These are phyloP conservation scores for Pseudomyrmex flavicornis DNA, from an alignment of 1,140 invertebrate genomes.

Conservation along the genomic window DNA sequence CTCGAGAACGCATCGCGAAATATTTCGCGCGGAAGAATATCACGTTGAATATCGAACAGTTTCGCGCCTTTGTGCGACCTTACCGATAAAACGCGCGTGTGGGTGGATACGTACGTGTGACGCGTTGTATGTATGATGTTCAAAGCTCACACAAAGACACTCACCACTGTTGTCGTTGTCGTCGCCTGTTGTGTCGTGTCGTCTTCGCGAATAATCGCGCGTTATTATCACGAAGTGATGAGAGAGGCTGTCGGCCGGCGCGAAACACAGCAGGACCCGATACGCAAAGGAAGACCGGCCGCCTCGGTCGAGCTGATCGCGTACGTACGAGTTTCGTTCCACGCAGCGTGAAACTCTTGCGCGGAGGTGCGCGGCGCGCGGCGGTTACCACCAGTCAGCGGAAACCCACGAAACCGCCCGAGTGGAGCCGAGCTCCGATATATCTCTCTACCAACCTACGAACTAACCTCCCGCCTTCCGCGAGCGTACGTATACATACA, in stretches of 20 bases:
- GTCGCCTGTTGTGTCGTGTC: constrained; percentile 10
- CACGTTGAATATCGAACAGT: constrained; percentile 31
- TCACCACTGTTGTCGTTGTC: constrained; percentile 22
- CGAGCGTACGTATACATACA: constrained; percentile 48
- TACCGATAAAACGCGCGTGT: constrained; percentile 16
- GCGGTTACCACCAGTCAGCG: constrained; percentile 75
- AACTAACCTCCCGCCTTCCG: constrained; percentile 65
- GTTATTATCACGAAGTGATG: constrained; percentile 31
- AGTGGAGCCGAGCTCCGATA: constrained; percentile 61
- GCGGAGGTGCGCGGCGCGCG: constrained; percentile 75
- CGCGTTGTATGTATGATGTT: not conserved
- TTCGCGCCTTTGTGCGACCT: constrained; percentile 32
- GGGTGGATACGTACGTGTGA: constrained; percentile 18
- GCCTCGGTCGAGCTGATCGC: constrained; percentile 82
- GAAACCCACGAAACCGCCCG: constrained; percentile 73
- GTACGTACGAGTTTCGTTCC: constrained; percentile 83
- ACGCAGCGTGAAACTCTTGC: constrained; percentile 82
- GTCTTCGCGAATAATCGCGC: constrained; percentile 3
- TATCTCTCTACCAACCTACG: constrained; percentile 56
- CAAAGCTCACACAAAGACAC: constrained; percentile 5
- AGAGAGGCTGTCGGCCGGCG: constrained; percentile 60
- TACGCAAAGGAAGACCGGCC: constrained; percentile 79
- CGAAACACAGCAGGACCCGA: constrained; percentile 72
- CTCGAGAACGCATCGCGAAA: constrained; percentile 45
- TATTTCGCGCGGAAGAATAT: constrained; percentile 32